A percentile compares a stretch with the other conserved stretches of the same genome.
These are phyloP conservation scores for Macroramphosus scolopax DNA, from an alignment of 2,797 vertebrate genomes.

Conservation along the genomic window DNA sequence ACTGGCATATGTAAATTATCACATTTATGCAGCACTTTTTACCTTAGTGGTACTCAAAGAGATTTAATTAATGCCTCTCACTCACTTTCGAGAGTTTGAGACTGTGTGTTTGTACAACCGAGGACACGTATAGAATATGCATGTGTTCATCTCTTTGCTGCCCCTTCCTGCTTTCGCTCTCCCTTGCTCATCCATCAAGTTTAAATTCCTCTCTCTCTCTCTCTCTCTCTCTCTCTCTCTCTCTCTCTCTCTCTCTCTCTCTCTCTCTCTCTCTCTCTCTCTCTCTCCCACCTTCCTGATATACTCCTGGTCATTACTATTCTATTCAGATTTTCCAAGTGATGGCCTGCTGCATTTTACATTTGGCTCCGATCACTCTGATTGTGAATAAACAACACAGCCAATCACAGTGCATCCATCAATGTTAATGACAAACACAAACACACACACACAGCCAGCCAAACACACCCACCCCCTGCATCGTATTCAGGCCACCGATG, in stretches of 20 bases:
- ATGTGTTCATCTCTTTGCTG: constrained; percentile 28
- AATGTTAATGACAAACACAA: constrained; percentile 12
- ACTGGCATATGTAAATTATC: constrained; percentile 32
- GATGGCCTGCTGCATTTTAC: constrained; percentile 51
- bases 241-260: background rate
- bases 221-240: background rate
- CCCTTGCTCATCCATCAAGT: constrained; percentile 30
- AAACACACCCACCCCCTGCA: background rate
- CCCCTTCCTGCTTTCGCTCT: constrained; percentile 12
- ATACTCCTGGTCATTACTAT: constrained; percentile 58
- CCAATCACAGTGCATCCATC: constrained; percentile 51
- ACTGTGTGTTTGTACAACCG: constrained; percentile 3
- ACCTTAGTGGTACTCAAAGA: no score
- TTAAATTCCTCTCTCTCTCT: constrained; percentile 12
- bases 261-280: background rate
- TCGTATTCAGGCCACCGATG: constrained; percentile 9
- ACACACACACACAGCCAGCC: background rate
- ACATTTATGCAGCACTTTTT: no score
- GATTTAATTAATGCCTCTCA: no score
- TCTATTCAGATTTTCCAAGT: constrained; percentile 49
- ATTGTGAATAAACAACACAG: constrained; percentile 61
- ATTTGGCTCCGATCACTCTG: constrained; percentile 53
- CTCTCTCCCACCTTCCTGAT: constrained; percentile 13
- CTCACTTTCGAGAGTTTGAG: constrained; percentile 13
- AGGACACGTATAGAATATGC: constrained; percentile 29